Evolutionary conservation across 2,888 invertebrate genomes (phyloP).

Genomic region (Lasioglossum malachurum): DNA sequence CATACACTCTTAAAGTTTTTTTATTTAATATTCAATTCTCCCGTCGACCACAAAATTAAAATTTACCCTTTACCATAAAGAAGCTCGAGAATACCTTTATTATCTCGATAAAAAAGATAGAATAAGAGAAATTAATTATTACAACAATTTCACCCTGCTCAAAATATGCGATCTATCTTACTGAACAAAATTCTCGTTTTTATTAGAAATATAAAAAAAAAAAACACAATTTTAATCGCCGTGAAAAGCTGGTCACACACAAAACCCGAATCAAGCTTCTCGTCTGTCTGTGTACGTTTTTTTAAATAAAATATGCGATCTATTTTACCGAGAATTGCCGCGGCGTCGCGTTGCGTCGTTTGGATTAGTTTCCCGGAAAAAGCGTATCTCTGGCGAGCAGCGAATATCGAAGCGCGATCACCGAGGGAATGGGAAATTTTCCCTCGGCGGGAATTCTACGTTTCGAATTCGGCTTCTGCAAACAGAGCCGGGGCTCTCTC

Average conservation of each 20-base stretch:
- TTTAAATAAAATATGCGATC: neutral
- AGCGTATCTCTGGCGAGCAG: neutral
- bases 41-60: neutral
- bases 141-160: too few species aligned
- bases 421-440: slow-evolving; percentile 11
- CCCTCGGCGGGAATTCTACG: slow-evolving; percentile 21
- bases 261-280: neutral
- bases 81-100: too few species aligned
- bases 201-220: too few species aligned
- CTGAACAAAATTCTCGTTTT: too few species aligned
- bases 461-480: slow-evolving; percentile 36
- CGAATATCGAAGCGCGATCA: neutral
- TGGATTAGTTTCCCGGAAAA: neutral
- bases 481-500: slow-evolving; percentile 28
- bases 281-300: neutral
- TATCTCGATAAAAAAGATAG: too few species aligned
- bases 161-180: too few species aligned
- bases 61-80: neutral
- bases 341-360: neutral
- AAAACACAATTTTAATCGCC: too few species aligned
- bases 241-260: too few species aligned
- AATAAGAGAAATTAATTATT: too few species aligned
- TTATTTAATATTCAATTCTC: too few species aligned
- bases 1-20: too few species aligned
- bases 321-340: neutral